Conservation (phyloP, 2,797 vertebrate species). For the Microctenopoma stevenorrisi region DNA sequence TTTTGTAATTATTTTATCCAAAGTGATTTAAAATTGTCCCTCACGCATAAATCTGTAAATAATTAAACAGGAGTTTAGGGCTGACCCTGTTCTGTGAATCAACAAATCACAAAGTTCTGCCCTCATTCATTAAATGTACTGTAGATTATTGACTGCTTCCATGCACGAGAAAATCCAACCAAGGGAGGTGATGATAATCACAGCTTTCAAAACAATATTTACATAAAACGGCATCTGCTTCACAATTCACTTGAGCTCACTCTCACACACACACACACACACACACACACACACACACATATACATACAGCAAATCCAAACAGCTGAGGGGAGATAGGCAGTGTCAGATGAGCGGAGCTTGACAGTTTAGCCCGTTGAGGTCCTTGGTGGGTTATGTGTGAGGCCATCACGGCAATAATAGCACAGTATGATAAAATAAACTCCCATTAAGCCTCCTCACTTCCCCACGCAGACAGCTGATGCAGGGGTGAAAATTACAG, state of each 20-base stretch:
- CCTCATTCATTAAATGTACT: neutral
- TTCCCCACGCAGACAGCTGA: slow-evolving; percentile 67
- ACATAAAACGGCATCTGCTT: slow-evolving; percentile 54
- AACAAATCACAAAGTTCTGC: neutral
- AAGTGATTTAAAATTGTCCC: too few species aligned
- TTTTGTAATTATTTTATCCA: too few species aligned
- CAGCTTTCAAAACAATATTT: slow-evolving; percentile 46
- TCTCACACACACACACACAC: slow-evolving; percentile 6
- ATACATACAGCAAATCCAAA: slow-evolving; percentile 23
- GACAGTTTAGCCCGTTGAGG: slow-evolving; percentile 46
- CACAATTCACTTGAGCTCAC: slow-evolving; percentile 21
- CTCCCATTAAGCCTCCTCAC: slow-evolving; percentile 66
- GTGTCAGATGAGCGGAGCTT: slow-evolving; percentile 45
- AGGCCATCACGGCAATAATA: slow-evolving; percentile 71
- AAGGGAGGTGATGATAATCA: slow-evolving; percentile 32
- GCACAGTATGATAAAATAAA: slow-evolving; percentile 70
- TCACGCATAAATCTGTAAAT: too few species aligned
- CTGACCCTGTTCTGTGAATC: neutral
- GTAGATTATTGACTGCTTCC: slow-evolving; percentile 29
- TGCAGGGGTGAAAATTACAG: slow-evolving; percentile 49
- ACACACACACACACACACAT: slow-evolving; percentile 10
- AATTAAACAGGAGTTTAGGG: neutral
- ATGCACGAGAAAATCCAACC: slow-evolving; percentile 20
- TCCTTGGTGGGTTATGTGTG: slow-evolving; percentile 55
- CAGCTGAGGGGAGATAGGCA: slow-evolving; percentile 51